These are phyloP conservation scores for Anguilla anguilla DNA, from an alignment of 2,797 vertebrate genomes.

Conservation along the genomic window DNA sequence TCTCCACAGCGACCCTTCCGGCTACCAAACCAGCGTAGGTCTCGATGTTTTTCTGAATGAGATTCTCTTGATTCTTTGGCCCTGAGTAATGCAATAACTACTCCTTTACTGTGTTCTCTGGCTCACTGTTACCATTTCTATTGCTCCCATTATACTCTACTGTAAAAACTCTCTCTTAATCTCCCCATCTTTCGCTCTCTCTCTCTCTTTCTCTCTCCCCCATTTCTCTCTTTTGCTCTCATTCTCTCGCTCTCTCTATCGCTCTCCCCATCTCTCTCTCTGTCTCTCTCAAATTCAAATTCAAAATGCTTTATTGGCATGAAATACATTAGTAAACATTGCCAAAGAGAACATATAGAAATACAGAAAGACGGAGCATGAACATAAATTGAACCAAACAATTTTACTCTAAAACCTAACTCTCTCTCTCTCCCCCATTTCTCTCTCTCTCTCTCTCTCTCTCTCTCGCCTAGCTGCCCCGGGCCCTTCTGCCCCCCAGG, in stretches of 20 bases:
- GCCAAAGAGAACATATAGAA: too few species aligned
- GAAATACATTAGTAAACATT: too few species aligned
- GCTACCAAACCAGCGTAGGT: slow-evolving; percentile 40
- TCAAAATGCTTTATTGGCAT: too few species aligned
- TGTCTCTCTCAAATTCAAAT: too few species aligned
- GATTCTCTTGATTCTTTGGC: not conserved
- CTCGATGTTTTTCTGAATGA: not conserved
- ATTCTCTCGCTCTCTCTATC: not conserved
- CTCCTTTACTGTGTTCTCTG: not conserved
- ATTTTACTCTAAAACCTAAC: too few species aligned
- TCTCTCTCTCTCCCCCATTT: too few species aligned
- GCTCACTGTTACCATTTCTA: not conserved
- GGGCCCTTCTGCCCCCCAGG: slow-evolving; percentile 59
- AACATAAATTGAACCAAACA: too few species aligned
- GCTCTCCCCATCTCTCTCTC: slow-evolving; percentile 16
- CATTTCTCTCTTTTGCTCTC: too few species aligned
- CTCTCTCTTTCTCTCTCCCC: slow-evolving; percentile 19
- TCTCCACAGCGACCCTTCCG: slow-evolving; percentile 39
- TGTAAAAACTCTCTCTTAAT: not conserved
- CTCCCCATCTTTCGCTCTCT: too few species aligned
- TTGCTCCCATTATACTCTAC: not conserved
- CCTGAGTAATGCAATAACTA: too few species aligned
- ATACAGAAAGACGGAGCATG: too few species aligned
- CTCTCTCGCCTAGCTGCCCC: slow-evolving; percentile 48
- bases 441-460: not conserved